phyloP scores from a whole-genome alignment of 2,797 vertebrate genomes.

The Mycteria americana region DNA sequence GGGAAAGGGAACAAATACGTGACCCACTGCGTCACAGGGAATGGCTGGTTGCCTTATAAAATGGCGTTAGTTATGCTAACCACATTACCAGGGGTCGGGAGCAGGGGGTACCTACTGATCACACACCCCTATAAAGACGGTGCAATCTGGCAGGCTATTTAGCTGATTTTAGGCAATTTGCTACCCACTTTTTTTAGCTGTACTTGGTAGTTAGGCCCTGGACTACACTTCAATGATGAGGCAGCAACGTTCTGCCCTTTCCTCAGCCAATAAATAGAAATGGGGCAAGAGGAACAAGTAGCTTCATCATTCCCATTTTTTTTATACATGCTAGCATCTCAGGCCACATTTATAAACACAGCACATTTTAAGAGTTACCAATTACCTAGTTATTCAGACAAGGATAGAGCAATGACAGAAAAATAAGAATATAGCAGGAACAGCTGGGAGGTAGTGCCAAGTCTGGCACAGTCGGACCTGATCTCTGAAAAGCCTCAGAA shows the following conservation, averaged over 20 bases:
- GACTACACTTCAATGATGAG: not conserved
- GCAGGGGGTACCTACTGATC: no score
- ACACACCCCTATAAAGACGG: not conserved
- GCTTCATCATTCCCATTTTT: not conserved
- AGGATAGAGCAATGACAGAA: not conserved
- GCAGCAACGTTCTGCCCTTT: not conserved
- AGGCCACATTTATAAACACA: not conserved
- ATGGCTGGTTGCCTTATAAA: not conserved
- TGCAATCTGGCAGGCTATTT: not conserved
- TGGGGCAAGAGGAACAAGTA: not conserved
- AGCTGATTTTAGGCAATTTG: not conserved
- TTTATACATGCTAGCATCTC: not conserved
- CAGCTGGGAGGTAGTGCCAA: not conserved
- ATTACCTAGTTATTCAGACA: not conserved
- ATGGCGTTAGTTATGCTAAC: not conserved
- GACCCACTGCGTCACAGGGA: not conserved
- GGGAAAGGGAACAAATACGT: no score
- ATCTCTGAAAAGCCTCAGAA: not conserved
- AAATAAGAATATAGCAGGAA: not conserved
- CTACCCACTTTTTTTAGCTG: not conserved
- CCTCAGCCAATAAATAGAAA: not conserved
- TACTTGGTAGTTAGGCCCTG: not conserved
- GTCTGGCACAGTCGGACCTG: not conserved
- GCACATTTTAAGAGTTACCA: not conserved
- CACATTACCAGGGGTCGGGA: not conserved